Evolutionary conservation across 1,140 invertebrate species (phyloP), one percentile per base, ranked within the genome.

Genomic region (Drosophila elegans): DNA sequence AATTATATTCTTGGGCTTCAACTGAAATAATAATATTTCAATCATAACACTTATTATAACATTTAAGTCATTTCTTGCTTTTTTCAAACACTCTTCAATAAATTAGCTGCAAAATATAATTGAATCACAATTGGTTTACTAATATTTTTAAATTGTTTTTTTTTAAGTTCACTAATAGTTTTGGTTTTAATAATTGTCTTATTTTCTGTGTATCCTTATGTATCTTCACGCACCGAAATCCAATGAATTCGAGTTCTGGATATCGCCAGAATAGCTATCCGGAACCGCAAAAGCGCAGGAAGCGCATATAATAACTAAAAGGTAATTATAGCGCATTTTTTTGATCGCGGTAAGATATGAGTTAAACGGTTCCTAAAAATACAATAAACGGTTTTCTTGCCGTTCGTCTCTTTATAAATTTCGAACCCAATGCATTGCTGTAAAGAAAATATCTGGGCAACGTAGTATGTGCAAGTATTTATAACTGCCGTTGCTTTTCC

Each of bases 201-300:
- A 9, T 34, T 27, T 61, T 42, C 3, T 1, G 34, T 36, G 7
- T 16, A 45, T 68, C 39, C 32, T 29, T 51, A 39, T 12, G 7
- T n/a, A 36, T 9, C n/a, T 38, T 60, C 55, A 93, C 92, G 27
- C 92, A 92, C 66, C 92, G 91, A 45, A 77, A 36, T 83, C 71
- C 46, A 38, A 66, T 46, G 79, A 91, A 4, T 93, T 93, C 1
- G 93, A 93, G 49, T 92, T 91, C 38, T 92, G 85, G 9, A 94
- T 59, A 3, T 93, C 93, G 36, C 93, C 91, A 21, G 93, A 71
- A 36, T 94, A 94, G 46, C 91, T 93, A 68, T 94, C 93, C 21
- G 60, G 45, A 29, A 73, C 38, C 57, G 56, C 51, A 32, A 38
- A 36, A 42, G 86, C 25, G 46, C 53, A 62, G 32, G 29, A 59